Conservation (phyloP, 2,888 invertebrate species). For the Eupithecia inturbata region DNA sequence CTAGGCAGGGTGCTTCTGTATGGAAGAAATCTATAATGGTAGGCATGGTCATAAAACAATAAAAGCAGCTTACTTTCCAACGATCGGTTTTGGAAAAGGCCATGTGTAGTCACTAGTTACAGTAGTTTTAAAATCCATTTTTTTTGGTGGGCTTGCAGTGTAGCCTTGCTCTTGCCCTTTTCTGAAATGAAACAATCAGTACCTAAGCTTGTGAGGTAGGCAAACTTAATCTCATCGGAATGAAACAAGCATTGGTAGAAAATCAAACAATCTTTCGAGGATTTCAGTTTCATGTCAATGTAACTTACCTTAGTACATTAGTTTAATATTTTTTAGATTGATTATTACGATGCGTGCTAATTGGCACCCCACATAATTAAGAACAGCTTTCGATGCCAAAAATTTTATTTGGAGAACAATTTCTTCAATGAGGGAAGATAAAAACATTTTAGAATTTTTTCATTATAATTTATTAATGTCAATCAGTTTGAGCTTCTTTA, state of each 20-base stretch:
- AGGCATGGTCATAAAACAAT: not conserved
- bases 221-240: not conserved
- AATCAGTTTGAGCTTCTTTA: not conserved
- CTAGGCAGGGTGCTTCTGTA: too few relatives aligned
- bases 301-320: conserved; percentile 58
- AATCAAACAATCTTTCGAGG: not conserved
- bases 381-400: conserved; percentile 75
- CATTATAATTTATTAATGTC: conserved; percentile 56
- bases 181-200: not conserved
- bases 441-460: conserved; percentile 79
- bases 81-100: conserved; percentile 84
- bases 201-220: not conserved
- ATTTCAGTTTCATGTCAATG: not conserved
- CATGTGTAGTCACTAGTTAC: conserved; percentile 83
- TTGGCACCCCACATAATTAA: conserved; percentile 83
- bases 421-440: conserved; percentile 82
- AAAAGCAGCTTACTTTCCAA: conserved; percentile 74
- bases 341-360: conserved; percentile 73
- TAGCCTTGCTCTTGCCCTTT: not conserved
- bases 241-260: not conserved
- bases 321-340: conserved; percentile 78
- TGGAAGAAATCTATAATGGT: too few relatives aligned
- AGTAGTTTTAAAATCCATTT: conserved; percentile 79
- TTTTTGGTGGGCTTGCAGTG: not conserved
- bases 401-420: conserved; percentile 75